phyloP scores from a whole-genome alignment of 2,888 invertebrate species.

The Zaprionus obscuricornis region DNA sequence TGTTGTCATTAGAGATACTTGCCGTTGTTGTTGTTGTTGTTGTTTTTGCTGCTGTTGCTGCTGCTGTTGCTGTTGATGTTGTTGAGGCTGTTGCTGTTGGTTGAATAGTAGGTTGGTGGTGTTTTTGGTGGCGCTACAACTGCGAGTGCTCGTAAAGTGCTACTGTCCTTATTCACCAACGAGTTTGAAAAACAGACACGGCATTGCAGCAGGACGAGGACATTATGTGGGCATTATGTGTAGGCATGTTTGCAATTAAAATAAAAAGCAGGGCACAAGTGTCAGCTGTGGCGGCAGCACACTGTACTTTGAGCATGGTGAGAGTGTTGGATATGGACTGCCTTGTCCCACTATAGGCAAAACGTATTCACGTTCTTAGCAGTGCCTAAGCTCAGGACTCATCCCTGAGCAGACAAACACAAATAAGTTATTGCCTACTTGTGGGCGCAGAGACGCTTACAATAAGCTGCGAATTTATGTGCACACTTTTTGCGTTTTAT shows the following conservation, averaged over 20 bases:
- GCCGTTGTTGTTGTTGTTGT: conserved; percentile 16
- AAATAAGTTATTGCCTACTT: conserved; percentile 76
- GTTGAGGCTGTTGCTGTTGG: conserved; percentile 16
- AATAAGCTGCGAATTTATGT: conserved; percentile 68
- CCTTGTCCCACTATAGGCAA: conserved; percentile 21
- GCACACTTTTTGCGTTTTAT: conserved; percentile 27
- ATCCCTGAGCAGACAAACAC: conserved; percentile 28
- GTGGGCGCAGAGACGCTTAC: conserved; percentile 49
- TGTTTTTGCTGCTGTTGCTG: conserved; percentile 10
- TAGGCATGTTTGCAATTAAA: conserved; percentile 70
- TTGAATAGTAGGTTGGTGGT: conserved; percentile 8
- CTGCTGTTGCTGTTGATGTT: conserved; percentile 19
- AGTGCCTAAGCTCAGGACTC: conserved; percentile 14
- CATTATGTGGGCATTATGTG: conserved; percentile 57
- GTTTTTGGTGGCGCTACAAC: conserved; percentile 11
- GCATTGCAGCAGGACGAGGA: conserved; percentile 27
- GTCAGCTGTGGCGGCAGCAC: conserved; percentile 8
- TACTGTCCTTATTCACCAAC: conserved; percentile 41
- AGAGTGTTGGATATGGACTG: conserved; percentile 36
- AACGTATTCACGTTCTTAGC: too few species aligned
- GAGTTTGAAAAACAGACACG: conserved; percentile 36
- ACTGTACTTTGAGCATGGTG: too few species aligned
- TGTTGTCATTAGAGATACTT: conserved; percentile 47
- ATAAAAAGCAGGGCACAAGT: conserved; percentile 63
- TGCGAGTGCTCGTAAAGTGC: conserved; percentile 56